Evolutionary conservation across 2,113 vertebrate genomes (phyloP).

Genomic region (Nibea coibor): DNA sequence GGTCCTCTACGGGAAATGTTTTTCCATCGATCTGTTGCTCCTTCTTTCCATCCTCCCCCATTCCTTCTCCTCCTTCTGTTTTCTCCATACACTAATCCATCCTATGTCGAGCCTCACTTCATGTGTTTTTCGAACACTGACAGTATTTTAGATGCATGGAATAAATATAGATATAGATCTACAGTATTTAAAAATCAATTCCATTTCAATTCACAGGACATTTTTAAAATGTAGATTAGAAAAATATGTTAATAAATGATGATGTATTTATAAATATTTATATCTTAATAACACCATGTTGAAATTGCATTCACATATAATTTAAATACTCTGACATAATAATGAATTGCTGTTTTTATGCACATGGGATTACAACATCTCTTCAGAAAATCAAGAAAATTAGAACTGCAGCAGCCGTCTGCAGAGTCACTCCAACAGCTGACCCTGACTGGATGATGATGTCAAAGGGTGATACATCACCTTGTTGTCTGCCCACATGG

Average conservation of each 20-base stretch:
- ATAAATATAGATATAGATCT: background rate
- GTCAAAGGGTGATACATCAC: too few relatives aligned
- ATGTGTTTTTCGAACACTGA: background rate
- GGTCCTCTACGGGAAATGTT: constrained; percentile 20
- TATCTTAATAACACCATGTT: background rate
- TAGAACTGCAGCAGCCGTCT: too few relatives aligned
- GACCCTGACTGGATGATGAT: too few relatives aligned
- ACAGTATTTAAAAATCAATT: background rate
- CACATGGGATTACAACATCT: too few relatives aligned
- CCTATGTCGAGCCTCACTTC: background rate
- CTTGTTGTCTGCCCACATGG: too few relatives aligned
- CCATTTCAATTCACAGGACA: background rate
- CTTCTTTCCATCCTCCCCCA: background rate
- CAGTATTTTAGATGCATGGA: background rate
- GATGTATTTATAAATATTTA: background rate
- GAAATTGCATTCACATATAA: background rate
- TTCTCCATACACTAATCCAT: background rate
- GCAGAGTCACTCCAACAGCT: too few relatives aligned
- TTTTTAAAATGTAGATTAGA: background rate
- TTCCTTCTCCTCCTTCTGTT: background rate
- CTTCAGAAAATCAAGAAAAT: too few relatives aligned
- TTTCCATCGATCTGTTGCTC: constrained; percentile 14
- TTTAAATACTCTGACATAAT: background rate
- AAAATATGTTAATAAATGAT: background rate
- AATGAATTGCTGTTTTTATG: too few relatives aligned